A percentile compares a stretch with the other conserved stretches of the same genome.
Evolutionary conservation across 2,888 invertebrate genomes (phyloP).

Genomic region (Nephrocerus scutellatus): DNA sequence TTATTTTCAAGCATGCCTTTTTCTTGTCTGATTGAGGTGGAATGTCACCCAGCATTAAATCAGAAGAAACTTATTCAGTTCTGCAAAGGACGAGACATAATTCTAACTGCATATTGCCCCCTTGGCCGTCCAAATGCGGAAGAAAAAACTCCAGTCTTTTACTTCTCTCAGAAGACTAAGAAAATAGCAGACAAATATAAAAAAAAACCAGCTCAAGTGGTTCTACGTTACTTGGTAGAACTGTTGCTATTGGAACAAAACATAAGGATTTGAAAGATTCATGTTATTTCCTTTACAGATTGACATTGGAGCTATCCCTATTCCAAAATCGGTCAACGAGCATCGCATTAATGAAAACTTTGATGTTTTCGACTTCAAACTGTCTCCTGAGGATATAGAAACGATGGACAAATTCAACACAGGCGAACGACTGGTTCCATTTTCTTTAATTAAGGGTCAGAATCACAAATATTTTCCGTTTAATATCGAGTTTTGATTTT

Average conservation of each 20-base stretch:
- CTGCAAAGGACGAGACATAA: slow-evolving; percentile 58
- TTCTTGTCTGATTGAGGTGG: slow-evolving; percentile 25
- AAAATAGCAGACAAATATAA: slow-evolving; percentile 55
- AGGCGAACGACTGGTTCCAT: slow-evolving; percentile 36
- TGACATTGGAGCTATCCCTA: slow-evolving; percentile 51
- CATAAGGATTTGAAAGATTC: neutral
- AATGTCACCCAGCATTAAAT: slow-evolving; percentile 59
- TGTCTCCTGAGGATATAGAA: slow-evolving; percentile 49
- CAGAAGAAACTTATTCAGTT: slow-evolving; percentile 63
- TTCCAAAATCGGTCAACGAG: slow-evolving; percentile 54
- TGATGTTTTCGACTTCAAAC: slow-evolving; percentile 53
- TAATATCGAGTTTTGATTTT: slow-evolving; percentile 37
- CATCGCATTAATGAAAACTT: slow-evolving; percentile 52
- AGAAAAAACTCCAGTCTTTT: slow-evolving; percentile 48
- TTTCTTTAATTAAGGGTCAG: slow-evolving; percentile 34
- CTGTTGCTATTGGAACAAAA: no score
- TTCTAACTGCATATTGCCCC: slow-evolving; percentile 66
- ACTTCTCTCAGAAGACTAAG: slow-evolving; percentile 50
- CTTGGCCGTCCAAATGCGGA: slow-evolving; percentile 56
- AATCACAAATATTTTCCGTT: slow-evolving; percentile 47
- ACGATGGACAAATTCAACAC: slow-evolving; percentile 51
- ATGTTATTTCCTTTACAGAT: slow-evolving; percentile 43
- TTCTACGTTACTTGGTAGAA: slow-evolving; percentile 60
- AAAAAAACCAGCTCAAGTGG: slow-evolving; percentile 59
- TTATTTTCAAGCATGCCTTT: neutral